Conservation (phyloP, 2,113 vertebrate genomes). For the Elephas maximus region DNA sequence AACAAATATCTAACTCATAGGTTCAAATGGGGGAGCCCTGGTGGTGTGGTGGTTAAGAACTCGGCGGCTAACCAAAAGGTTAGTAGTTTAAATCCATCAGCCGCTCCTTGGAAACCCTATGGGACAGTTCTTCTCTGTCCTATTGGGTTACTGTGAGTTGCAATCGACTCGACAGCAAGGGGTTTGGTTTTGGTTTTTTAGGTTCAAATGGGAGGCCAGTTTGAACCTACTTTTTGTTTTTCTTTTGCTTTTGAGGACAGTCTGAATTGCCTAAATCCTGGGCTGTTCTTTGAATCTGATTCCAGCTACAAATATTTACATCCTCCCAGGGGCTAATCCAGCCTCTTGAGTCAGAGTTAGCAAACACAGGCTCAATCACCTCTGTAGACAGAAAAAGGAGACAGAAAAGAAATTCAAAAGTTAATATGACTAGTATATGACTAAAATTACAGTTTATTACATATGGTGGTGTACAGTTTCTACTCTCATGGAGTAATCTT, state of each 20-base stretch:
- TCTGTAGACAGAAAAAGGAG: constrained; percentile 65
- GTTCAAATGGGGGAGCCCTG: background rate
- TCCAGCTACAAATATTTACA: constrained; percentile 41
- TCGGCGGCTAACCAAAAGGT: too few relatives aligned
- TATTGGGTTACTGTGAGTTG: too few relatives aligned
- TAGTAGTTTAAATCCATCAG: too few relatives aligned
- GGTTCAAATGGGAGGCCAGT: background rate
- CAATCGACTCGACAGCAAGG: too few relatives aligned
- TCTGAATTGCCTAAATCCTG: background rate
- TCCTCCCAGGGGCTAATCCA: constrained; percentile 10
- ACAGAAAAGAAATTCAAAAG: constrained; percentile 75
- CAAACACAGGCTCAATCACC: constrained; percentile 53
- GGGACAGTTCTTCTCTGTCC: too few relatives aligned
- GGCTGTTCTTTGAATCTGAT: background rate
- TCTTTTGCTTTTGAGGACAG: background rate
- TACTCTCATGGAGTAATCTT: constrained; percentile 60
- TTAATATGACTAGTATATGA: constrained; percentile 64
- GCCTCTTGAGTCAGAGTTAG: constrained; percentile 62
- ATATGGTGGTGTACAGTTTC: constrained; percentile 55
- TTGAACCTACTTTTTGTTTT: constrained; percentile 12
- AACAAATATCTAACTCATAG: constrained; percentile 14
- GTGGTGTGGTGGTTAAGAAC: too few relatives aligned
- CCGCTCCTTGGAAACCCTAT: too few relatives aligned
- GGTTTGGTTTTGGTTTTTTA: background rate
- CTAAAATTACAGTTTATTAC: constrained; percentile 55